Percentiles rank a stretch among this genome's conserved stretches.
Evolutionary conservation across 2,888 invertebrate genomes (phyloP).

Genomic region (Lamellibrachia satsuma): DNA sequence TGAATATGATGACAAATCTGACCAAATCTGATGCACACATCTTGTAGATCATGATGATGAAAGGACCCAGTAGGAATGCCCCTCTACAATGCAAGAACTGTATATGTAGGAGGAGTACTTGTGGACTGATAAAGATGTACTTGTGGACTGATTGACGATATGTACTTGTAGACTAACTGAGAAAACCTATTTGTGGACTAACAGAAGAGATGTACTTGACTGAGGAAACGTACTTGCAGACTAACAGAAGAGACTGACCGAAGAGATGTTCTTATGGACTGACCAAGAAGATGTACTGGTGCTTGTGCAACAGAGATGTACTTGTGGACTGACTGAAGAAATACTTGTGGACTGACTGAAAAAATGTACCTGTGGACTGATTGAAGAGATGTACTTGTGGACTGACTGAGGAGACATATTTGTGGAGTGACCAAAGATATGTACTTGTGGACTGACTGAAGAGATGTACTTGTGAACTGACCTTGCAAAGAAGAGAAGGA

Average conservation of each 20-base stretch:
- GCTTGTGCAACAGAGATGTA: no score
- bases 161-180: neutral
- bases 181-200: neutral
- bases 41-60: constrained; percentile 98
- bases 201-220: neutral
- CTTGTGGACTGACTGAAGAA: no score
- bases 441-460: no score
- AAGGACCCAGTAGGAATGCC: constrained; percentile 92
- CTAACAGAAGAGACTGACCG: neutral
- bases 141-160: neutral
- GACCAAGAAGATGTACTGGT: no score
- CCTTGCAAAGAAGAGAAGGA: constrained; percentile 99
- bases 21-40: constrained; percentile 99
- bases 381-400: no score
- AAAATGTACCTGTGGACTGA: no score
- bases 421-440: no score
- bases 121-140: neutral
- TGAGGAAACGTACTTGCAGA: neutral
- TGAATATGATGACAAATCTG: constrained; percentile 91
- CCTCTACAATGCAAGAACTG: constrained; percentile 73
- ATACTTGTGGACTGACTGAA: no score
- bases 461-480: constrained; percentile 63
- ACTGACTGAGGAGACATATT: no score
- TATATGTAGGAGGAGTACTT: neutral
- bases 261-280: neutral